Conservation (phyloP, 2,113 vertebrate genomes). For the Oxyruncus cristatus region DNA sequence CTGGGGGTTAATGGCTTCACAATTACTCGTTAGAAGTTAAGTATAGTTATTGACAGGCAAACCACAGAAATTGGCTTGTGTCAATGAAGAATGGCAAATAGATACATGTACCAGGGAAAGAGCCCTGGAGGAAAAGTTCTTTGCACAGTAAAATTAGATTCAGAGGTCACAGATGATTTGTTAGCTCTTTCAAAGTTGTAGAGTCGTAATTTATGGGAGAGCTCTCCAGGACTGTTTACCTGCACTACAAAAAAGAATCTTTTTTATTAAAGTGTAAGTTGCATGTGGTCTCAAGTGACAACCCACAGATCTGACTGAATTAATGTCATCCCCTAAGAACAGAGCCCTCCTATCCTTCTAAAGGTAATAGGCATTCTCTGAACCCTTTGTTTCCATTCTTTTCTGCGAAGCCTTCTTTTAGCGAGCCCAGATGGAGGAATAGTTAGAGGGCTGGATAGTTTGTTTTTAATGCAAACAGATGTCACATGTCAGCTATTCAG, state of each 20-base stretch:
- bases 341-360: background rate
- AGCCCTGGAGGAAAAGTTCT: background rate
- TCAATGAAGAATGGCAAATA: constrained; percentile 6
- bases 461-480: background rate
- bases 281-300: background rate
- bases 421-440: background rate
- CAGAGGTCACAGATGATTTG: constrained; percentile 10
- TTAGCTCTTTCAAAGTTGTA: constrained; percentile 8
- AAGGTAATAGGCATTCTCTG: background rate
- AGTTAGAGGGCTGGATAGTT: background rate
- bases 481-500: background rate
- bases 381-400: background rate
- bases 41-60: background rate
- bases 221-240: background rate
- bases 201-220: background rate
- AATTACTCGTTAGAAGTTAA: constrained; percentile 5
- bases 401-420: background rate
- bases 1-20: background rate
- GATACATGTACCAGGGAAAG: background rate
- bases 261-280: background rate
- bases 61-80: background rate
- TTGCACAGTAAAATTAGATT: constrained; percentile 45
- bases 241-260: background rate
- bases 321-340: background rate
- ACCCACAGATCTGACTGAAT: background rate